These are phyloP conservation scores for Epinephelus lanceolatus DNA, from an alignment of 2,113 vertebrate genomes.

Conservation along the genomic window DNA sequence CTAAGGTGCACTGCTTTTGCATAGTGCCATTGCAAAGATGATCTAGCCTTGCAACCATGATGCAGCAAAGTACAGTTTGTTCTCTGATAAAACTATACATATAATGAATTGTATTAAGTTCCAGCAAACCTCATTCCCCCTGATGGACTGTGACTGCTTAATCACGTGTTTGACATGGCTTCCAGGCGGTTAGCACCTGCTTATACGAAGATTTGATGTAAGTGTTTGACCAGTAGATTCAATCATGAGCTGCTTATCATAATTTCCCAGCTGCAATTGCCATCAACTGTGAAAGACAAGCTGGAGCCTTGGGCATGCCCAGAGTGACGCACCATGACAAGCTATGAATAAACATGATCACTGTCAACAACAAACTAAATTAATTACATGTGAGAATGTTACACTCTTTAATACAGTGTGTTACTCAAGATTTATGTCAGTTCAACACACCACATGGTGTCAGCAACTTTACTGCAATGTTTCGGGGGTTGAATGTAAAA, in stretches of 20 bases:
- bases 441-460: not conserved
- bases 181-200: constrained; percentile 55
- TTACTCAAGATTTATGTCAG: not conserved
- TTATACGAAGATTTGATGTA: constrained; percentile 47
- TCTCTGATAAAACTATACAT: not conserved
- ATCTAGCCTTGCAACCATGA: not conserved
- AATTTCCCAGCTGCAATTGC: constrained; percentile 58
- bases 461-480: constrained; percentile 8
- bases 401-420: not conserved
- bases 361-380: constrained; percentile 22
- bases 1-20: not conserved
- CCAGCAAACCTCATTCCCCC: not conserved
- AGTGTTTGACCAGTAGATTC: constrained; percentile 39
- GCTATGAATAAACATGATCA: constrained; percentile 57
- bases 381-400: not conserved
- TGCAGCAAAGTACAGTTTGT: constrained; percentile 10
- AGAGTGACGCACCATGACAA: not conserved
- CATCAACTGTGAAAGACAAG: constrained; percentile 54
- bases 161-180: constrained; percentile 21
- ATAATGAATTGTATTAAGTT: not conserved
- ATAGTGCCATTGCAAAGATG: not conserved
- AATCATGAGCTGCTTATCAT: constrained; percentile 32
- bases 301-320: constrained; percentile 29
- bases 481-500: constrained; percentile 16
- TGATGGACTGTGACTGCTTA: constrained; percentile 26